Conservation (phyloP, 2,113 vertebrate genomes). For the Antennarius striatus region DNA sequence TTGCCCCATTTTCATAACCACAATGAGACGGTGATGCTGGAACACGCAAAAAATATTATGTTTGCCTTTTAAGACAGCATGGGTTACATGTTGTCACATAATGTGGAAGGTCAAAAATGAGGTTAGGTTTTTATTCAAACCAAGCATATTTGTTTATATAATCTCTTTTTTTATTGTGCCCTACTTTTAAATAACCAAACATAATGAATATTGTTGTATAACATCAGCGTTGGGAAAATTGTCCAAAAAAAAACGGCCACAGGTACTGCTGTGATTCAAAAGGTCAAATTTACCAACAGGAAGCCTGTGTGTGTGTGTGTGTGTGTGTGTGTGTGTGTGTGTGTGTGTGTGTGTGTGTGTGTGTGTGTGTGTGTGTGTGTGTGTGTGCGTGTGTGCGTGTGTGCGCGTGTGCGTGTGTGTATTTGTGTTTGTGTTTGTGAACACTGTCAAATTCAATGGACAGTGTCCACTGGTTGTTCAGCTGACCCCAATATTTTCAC, state of each 20-base stretch:
- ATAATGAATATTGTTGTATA: constrained; percentile 56
- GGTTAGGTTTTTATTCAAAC: constrained; percentile 27
- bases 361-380: neutral
- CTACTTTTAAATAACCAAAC: constrained; percentile 28
- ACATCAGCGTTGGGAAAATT: constrained; percentile 17
- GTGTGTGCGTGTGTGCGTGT: neutral
- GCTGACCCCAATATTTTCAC: neutral
- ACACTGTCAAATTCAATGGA: too few species aligned
- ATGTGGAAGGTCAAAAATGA: constrained; percentile 27
- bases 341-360: neutral
- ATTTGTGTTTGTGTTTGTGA: too few species aligned
- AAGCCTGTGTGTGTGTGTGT: neutral
- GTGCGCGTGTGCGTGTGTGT: too few species aligned
- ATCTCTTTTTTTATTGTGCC: constrained; percentile 18
- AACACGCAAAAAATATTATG: neutral
- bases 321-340: constrained; percentile 11
- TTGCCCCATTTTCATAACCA: constrained; percentile 19
- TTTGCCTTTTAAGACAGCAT: constrained; percentile 23
- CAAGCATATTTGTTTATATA: constrained; percentile 51
- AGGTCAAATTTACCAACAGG: constrained; percentile 9
- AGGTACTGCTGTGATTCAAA: constrained; percentile 31
- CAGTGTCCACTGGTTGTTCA: constrained; percentile 29
- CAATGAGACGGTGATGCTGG: constrained; percentile 18
- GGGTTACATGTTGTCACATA: neutral
- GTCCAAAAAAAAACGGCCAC: constrained; percentile 32